Percentiles rank a stretch among this genome's conserved stretches.
Conservation (phyloP, 2,888 invertebrate species). For the Ctenicera cuprea region DNA sequence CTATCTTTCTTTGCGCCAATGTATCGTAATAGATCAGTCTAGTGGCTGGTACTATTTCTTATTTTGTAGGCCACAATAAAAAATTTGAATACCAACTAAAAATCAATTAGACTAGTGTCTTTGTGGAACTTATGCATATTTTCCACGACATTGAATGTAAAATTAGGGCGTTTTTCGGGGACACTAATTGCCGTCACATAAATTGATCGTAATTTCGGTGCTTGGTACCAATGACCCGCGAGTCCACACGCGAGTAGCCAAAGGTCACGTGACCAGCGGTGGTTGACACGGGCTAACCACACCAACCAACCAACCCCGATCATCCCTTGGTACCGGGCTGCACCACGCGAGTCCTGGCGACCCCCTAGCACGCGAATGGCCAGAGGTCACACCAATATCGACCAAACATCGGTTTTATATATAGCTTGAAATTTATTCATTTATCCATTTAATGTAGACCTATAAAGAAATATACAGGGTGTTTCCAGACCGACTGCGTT, state of each 20-base stretch:
- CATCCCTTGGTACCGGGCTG: constrained; percentile 64
- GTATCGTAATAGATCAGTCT: too few relatives aligned
- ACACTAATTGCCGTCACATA: constrained; percentile 32
- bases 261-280: constrained; percentile 68
- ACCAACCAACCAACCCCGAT: constrained; percentile 42
- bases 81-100: not conserved
- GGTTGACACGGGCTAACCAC: constrained; percentile 56
- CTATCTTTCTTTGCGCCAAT: too few relatives aligned
- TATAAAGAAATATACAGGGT: too few relatives aligned
- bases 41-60: too few relatives aligned
- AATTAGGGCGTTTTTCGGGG: constrained; percentile 17
- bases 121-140: not conserved
- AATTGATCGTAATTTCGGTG: constrained; percentile 57
- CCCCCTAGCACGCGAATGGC: constrained; percentile 70
- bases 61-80: too few relatives aligned
- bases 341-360: constrained; percentile 60
- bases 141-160: not conserved
- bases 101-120: not conserved
- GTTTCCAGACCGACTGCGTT: too few relatives aligned
- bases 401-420: constrained; percentile 64
- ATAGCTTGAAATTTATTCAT: constrained; percentile 2
- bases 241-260: constrained; percentile 71
- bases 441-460: not conserved
- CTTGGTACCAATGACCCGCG: constrained; percentile 66
- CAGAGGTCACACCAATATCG: constrained; percentile 71